These are phyloP conservation scores for Neomorphus geoffroyi DNA, from an alignment of 2,797 vertebrate genomes.

Conservation along the genomic window DNA sequence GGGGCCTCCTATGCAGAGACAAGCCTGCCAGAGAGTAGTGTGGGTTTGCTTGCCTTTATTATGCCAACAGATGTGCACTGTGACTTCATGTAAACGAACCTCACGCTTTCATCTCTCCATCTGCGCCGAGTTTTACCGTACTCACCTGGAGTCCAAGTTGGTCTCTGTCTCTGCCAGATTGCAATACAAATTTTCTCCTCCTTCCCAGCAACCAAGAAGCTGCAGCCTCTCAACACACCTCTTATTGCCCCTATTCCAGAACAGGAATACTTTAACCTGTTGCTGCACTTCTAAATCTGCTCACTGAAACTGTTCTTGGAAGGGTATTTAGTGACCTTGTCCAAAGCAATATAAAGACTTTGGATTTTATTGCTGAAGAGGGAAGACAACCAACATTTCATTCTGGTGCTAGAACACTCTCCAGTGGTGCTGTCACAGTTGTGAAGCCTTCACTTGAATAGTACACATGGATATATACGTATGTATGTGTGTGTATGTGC, in stretches of 20 bases:
- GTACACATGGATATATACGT: neutral
- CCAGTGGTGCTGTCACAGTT: conserved; percentile 35
- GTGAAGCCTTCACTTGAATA: conserved; percentile 34
- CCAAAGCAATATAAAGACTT: conserved; percentile 30
- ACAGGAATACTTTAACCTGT: neutral
- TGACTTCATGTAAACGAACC: conserved; percentile 36
- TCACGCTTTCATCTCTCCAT: neutral
- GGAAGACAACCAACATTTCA: conserved; percentile 24
- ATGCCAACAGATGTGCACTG: conserved; percentile 44
- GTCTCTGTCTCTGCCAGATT: neutral
- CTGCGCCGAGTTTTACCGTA: neutral
- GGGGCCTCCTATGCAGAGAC: conserved; percentile 13
- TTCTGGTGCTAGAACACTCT: conserved; percentile 68
- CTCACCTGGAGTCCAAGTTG: neutral
- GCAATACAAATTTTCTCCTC: conserved; percentile 13
- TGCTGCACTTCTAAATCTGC: neutral
- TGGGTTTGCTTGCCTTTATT: neutral
- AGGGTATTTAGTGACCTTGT: neutral
- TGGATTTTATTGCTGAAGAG: neutral
- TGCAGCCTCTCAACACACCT: neutral
- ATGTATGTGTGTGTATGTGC: neutral
- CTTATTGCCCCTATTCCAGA: neutral
- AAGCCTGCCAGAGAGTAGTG: neutral
- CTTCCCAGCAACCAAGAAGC: conserved; percentile 9
- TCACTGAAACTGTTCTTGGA: neutral